These are phyloP conservation scores for Suillia variegata DNA, from an alignment of 2,888 invertebrate genomes.

Conservation along the genomic window DNA sequence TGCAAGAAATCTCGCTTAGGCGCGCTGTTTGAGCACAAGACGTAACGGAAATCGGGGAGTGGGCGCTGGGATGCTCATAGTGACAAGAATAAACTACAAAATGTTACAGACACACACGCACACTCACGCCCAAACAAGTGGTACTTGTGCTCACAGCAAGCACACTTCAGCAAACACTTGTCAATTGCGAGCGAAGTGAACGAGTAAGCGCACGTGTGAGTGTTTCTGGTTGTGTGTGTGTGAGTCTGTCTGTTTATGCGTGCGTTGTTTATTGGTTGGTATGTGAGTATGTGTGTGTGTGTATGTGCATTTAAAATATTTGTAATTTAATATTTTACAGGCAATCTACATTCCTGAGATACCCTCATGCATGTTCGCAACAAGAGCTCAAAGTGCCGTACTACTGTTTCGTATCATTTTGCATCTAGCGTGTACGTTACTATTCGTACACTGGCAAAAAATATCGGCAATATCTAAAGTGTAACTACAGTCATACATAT, in stretches of 20 bases:
- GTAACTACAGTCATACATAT: too few species aligned
- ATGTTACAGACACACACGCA: slow-evolving; percentile 15
- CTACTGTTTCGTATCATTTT: neutral
- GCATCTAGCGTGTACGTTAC: slow-evolving; percentile 1
- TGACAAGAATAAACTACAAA: slow-evolving; percentile 42
- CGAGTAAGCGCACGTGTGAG: slow-evolving; percentile 29
- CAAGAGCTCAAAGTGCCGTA: too few species aligned
- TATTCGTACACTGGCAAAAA: too few species aligned
- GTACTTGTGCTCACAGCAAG: slow-evolving; percentile 44
- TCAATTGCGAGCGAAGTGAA: slow-evolving; percentile 49
- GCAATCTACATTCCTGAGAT: slow-evolving; percentile 53
- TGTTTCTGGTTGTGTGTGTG: slow-evolving; percentile 20
- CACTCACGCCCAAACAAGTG: slow-evolving; percentile 42
- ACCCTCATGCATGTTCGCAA: too few species aligned
- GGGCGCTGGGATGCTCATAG: slow-evolving; percentile 21
- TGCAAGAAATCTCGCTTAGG: neutral
- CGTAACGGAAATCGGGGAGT: neutral
- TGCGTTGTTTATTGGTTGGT: too few species aligned
- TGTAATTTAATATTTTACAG: slow-evolving; percentile 53
- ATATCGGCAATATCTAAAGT: too few species aligned
- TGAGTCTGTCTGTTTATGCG: slow-evolving; percentile 26
- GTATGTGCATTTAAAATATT: slow-evolving; percentile 19
- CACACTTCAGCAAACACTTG: slow-evolving; percentile 41
- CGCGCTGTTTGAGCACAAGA: neutral
- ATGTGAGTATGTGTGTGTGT: slow-evolving; percentile 28